Evolutionary conservation across 92 coral and sea anemone species (phyloP).

Genomic region (Umimayanthus chanpuru): DNA sequence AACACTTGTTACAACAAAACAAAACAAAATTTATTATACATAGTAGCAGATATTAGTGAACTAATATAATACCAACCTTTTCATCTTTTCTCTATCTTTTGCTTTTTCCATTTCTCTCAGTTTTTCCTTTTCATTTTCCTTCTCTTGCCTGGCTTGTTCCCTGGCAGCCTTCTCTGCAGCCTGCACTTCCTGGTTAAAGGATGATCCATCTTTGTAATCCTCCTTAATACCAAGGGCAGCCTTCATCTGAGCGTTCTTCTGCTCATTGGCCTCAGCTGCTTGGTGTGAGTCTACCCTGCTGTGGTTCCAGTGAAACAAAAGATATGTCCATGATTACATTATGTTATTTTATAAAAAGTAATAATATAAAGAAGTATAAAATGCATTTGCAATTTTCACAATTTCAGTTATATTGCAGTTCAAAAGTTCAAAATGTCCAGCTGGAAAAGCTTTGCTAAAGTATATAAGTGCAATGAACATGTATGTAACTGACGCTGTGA

Average conservation of each 20-base stretch:
- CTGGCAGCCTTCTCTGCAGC: slow-evolving; percentile 74
- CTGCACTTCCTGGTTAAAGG: slow-evolving; percentile 90
- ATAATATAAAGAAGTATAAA: no score
- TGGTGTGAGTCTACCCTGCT: slow-evolving; percentile 88
- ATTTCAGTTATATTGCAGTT: no score
- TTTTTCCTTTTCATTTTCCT: slow-evolving; percentile 52
- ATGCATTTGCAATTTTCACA: no score
- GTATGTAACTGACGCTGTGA: no score
- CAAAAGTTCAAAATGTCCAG: no score
- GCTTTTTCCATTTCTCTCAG: slow-evolving; percentile 64
- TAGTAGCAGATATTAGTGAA: no score
- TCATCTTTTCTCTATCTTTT: slow-evolving; percentile 40
- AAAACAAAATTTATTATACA: no score
- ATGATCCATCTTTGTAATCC: slow-evolving; percentile 90
- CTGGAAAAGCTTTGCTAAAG: no score
- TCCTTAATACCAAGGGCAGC: slow-evolving; percentile 92
- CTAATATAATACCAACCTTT: slow-evolving; percentile 15
- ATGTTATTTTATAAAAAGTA: no score
- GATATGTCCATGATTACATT: no score
- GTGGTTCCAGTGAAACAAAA: not conserved
- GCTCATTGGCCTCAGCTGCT: slow-evolving; percentile 90
- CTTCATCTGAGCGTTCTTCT: slow-evolving; percentile 90
- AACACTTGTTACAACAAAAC: no score
- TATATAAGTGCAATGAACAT: no score
- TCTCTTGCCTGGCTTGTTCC: slow-evolving; percentile 63